phyloP scores from a whole-genome alignment of 2,797 vertebrate genomes.

The Artibeus jamaicensis region DNA sequence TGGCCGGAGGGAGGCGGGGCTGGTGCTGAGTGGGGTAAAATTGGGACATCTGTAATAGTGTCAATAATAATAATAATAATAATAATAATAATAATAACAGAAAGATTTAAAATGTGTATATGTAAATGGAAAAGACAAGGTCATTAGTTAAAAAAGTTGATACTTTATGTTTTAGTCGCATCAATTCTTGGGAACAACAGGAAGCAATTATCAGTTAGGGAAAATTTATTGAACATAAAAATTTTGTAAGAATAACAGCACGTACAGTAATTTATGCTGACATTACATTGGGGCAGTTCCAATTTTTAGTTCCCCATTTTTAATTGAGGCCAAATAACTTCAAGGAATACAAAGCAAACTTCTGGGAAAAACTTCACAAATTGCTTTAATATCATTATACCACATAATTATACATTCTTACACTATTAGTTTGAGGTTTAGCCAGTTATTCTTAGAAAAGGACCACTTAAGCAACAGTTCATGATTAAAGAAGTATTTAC shows the following conservation, averaged over 20 bases:
- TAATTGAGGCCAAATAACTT: background rate
- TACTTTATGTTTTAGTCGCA: background rate
- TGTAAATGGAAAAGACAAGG: background rate
- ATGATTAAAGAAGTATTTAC: background rate
- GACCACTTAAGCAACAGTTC: background rate
- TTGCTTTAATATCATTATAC: background rate
- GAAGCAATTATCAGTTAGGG: background rate
- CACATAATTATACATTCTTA: background rate
- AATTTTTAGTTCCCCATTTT: background rate
- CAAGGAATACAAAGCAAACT: background rate
- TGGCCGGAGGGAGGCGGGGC: too few relatives aligned
- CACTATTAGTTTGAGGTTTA: background rate
- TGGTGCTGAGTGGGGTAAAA: background rate
- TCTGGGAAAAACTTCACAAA: background rate
- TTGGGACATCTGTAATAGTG: background rate
- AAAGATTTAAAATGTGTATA: background rate
- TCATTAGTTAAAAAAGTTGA: background rate
- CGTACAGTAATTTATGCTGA: background rate
- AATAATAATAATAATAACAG: too few relatives aligned
- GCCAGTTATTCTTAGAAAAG: background rate
- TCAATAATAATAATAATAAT: too few relatives aligned
- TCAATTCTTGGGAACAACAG: background rate
- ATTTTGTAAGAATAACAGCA: background rate
- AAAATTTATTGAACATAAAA: slow-evolving; percentile 19
- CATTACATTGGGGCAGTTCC: background rate